These are phyloP conservation scores for Holocentrus rufus DNA, from an alignment of 2,797 vertebrate genomes.

Conservation along the genomic window DNA sequence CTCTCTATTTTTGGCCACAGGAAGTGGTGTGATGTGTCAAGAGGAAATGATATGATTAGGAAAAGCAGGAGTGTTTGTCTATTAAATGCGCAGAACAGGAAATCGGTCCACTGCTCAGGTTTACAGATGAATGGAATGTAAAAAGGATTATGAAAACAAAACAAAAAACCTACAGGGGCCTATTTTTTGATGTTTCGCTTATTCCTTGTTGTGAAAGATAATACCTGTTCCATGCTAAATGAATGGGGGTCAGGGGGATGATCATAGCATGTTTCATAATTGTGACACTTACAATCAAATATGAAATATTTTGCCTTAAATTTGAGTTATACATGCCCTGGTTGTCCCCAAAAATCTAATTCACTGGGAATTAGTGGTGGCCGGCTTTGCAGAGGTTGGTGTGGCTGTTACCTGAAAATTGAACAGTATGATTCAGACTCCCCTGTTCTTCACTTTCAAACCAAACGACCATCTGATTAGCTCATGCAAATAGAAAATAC, in stretches of 20 bases:
- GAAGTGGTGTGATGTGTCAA: conserved; percentile 72
- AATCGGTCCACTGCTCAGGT: conserved; percentile 55
- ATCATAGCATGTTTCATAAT: not conserved
- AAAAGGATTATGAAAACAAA: conserved; percentile 10
- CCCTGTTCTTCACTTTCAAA: not conserved
- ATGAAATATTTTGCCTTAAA: not conserved
- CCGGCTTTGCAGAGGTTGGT: not conserved
- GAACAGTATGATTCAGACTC: conserved; percentile 2
- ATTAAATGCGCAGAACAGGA: conserved; percentile 71
- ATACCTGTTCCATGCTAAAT: not conserved
- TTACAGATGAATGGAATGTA: conserved; percentile 22
- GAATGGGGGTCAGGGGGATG: not conserved
- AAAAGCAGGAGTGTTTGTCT: conserved; percentile 73
- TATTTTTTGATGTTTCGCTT: not conserved
- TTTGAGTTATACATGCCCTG: not conserved
- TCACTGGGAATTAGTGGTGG: not conserved
- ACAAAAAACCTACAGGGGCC: no score
- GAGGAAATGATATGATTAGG: conserved; percentile 73
- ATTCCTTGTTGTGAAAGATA: not conserved
- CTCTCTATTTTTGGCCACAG: conserved; percentile 70
- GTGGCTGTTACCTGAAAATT: not conserved
- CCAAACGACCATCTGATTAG: not conserved
- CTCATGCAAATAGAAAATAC: not conserved
- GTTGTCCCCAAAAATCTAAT: not conserved
- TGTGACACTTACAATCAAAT: not conserved